A percentile compares a stretch with the other conserved stretches of the same genome.
phyloP scores from a whole-genome alignment of 2,797 vertebrate genomes.

The Holocentrus rufus region DNA sequence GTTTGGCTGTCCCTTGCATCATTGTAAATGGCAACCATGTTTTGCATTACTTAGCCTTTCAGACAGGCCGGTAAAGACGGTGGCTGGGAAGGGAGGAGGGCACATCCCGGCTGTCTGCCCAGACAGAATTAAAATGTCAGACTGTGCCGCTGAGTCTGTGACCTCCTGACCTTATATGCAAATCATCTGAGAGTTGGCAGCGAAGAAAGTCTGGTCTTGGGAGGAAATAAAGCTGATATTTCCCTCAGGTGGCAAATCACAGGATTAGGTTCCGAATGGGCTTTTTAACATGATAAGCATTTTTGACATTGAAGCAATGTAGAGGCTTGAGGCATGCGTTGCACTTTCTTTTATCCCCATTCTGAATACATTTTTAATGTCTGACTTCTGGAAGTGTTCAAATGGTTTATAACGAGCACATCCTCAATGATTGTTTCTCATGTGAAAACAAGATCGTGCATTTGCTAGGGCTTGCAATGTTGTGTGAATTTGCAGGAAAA shows the following conservation, averaged over 20 bases:
- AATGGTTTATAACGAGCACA: conserved; percentile 25
- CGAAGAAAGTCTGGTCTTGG: conserved; percentile 47
- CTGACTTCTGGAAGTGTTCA: conserved; percentile 24
- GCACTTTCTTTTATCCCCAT: conserved; percentile 55
- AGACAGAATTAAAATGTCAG: conserved; percentile 77
- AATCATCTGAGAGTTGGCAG: conserved; percentile 66
- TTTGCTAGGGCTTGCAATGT: background rate
- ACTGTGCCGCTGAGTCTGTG: conserved; percentile 57
- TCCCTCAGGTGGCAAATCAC: conserved; percentile 48
- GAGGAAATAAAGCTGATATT: conserved; percentile 62
- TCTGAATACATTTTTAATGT: conserved; percentile 46
- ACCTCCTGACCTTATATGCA: conserved; percentile 75
- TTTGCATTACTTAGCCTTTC: conserved; percentile 35
- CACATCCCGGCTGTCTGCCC: conserved; percentile 57
- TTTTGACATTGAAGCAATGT: conserved; percentile 43
- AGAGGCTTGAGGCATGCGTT: conserved; percentile 40
- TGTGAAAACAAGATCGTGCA: background rate
- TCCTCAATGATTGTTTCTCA: background rate
- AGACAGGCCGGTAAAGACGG: conserved; percentile 33
- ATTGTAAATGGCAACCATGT: conserved; percentile 18
- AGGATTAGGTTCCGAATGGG: conserved; percentile 45
- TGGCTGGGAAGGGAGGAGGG: conserved; percentile 44
- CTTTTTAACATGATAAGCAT: conserved; percentile 53
- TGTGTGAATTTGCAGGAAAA: too few species aligned
- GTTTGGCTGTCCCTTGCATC: background rate